A percentile compares a stretch with the other conserved stretches of the same genome.
Conservation (phyloP, 2,797 vertebrate species). For the Eleutherodactylus coqui region DNA sequence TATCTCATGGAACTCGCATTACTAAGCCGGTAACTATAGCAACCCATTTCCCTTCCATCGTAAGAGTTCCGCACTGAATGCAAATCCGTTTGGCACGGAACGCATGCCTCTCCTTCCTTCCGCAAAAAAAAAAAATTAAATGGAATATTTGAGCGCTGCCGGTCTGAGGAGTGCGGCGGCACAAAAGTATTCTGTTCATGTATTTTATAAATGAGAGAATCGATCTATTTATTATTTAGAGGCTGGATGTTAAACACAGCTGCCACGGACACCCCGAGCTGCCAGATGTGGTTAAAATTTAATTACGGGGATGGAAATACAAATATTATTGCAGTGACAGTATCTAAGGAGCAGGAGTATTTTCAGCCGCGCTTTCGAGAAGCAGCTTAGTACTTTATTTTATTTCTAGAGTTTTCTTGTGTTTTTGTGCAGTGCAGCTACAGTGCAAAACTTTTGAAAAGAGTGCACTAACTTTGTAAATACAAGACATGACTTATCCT, state of each 20-base stretch:
- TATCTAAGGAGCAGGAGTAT: slow-evolving; percentile 9
- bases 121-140: slow-evolving; percentile 36
- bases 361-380: not conserved
- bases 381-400: too few species aligned
- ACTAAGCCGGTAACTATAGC: slow-evolving; percentile 3
- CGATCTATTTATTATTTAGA: slow-evolving; percentile 14
- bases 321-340: slow-evolving; percentile 51
- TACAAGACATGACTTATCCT: too few species aligned
- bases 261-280: slow-evolving; percentile 6
- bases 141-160: slow-evolving; percentile 16
- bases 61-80: slow-evolving; percentile 1
- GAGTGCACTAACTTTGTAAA: too few species aligned
- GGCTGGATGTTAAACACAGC: slow-evolving; percentile 24
- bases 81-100: slow-evolving; percentile 42
- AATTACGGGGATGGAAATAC: slow-evolving; percentile 29
- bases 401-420: too few species aligned
- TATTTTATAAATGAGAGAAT: not conserved
- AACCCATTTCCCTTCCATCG: slow-evolving; percentile 19
- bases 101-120: not conserved
- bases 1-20: slow-evolving; percentile 48
- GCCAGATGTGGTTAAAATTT: slow-evolving; percentile 50
- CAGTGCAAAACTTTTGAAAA: too few species aligned
- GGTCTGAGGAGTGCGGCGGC: not conserved
- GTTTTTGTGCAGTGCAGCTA: too few species aligned
- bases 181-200: not conserved